A percentile compares a stretch with the other conserved stretches of the same genome.
These are phyloP conservation scores for Periophthalmus magnuspinnatus DNA, from an alignment of 2,797 vertebrate species.

Conservation along the genomic window DNA sequence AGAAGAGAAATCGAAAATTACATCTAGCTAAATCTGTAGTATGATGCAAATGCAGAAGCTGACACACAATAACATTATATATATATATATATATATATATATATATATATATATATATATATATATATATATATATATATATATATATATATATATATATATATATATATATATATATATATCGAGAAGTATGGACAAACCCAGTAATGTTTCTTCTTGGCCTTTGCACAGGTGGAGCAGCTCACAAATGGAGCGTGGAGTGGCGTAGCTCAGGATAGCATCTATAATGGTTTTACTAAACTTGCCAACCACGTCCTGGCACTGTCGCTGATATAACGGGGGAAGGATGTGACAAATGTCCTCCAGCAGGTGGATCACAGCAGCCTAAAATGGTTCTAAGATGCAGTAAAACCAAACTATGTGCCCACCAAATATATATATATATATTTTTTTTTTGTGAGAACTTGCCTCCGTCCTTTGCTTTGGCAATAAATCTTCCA, in stretches of 20 bases:
- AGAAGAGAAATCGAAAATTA: background rate
- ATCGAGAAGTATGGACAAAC: constrained; percentile 49
- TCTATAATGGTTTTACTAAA: constrained; percentile 76
- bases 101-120: too few species aligned
- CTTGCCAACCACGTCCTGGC: constrained; percentile 73
- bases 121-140: too few species aligned
- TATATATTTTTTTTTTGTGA: background rate
- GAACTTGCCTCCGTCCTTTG: constrained; percentile 68
- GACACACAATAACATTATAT: too few species aligned
- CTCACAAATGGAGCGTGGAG: constrained; percentile 81
- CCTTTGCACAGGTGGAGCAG: constrained; percentile 74
- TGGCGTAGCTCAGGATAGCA: constrained; percentile 57
- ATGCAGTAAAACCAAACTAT: background rate
- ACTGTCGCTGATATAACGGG: constrained; percentile 58
- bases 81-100: too few species aligned
- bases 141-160: too few species aligned
- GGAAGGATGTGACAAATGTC: constrained; percentile 80
- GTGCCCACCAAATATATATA: background rate
- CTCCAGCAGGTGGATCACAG: constrained; percentile 62
- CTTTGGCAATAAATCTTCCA: constrained; percentile 70
- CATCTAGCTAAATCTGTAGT: background rate
- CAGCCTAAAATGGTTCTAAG: constrained; percentile 53
- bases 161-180: too few species aligned
- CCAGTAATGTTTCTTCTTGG: constrained; percentile 30
- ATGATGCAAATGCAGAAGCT: background rate